Conservation (phyloP, 2,113 vertebrate genomes). For the Capreolus pygargus region DNA sequence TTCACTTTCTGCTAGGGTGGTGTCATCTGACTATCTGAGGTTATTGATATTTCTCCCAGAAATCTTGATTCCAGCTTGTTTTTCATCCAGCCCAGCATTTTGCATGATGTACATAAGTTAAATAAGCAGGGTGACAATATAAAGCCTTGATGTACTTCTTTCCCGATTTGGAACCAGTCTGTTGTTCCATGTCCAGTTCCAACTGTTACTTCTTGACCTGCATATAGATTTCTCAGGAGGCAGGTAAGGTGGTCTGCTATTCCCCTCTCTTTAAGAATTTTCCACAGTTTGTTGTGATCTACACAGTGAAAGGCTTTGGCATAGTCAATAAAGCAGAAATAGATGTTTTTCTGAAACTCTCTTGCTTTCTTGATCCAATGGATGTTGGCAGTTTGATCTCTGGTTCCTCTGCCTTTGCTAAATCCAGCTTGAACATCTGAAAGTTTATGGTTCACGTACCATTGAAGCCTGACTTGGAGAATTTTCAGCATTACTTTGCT, state of each 20-base stretch:
- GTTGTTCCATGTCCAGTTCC: not conserved
- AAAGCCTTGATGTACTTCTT: not conserved
- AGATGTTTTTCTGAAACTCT: not conserved
- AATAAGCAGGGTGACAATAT: not conserved
- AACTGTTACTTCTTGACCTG: not conserved
- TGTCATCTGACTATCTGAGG: not conserved
- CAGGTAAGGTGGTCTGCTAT: not conserved
- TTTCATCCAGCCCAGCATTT: not conserved
- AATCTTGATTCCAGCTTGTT: not conserved
- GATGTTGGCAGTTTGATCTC: not conserved
- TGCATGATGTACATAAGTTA: not conserved
- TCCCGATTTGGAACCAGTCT: not conserved
- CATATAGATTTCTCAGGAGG: not conserved
- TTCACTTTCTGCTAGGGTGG: not conserved
- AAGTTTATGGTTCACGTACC: not conserved
- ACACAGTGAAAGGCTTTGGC: not conserved
- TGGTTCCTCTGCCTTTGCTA: not conserved
- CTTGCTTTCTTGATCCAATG: not conserved
- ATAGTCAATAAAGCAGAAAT: not conserved
- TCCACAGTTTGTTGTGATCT: not conserved
- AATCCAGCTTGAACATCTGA: not conserved
- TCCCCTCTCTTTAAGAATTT: not conserved
- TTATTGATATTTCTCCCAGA: not conserved
- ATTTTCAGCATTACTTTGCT: not conserved
- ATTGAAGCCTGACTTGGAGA: not conserved